Conservation (phyloP, 1,140 invertebrate species). For the Pseudomyrmex flavicornis region DNA sequence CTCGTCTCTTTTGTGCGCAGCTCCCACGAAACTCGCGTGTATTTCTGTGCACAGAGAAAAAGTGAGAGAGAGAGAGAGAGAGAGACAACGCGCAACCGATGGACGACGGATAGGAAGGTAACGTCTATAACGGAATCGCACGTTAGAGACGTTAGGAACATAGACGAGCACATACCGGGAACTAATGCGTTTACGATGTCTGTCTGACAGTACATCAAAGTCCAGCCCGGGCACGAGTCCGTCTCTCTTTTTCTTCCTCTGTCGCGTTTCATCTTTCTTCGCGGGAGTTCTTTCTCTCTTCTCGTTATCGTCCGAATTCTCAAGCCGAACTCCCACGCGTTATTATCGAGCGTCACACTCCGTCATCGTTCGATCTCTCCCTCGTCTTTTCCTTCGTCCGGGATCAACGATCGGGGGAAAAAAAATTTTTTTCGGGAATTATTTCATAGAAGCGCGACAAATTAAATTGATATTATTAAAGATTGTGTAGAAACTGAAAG, state of each 20-base stretch:
- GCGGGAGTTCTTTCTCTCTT: constrained; percentile 34
- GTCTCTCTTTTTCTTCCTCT: constrained; percentile 38
- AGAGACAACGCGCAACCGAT: neutral
- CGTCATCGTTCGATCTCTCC: constrained; percentile 21
- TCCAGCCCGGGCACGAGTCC: constrained; percentile 64
- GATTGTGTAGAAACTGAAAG: too few species aligned
- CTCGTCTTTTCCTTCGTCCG: neutral
- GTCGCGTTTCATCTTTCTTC: constrained; percentile 36
- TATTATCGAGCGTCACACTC: constrained; percentile 56
- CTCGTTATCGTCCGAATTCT: constrained; percentile 29
- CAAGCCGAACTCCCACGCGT: constrained; percentile 51
- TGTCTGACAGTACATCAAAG: constrained; percentile 80
- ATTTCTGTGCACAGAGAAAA: constrained; percentile 42
- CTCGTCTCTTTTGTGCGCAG: constrained; percentile 35
- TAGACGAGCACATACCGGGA: constrained; percentile 57
- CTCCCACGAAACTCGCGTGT: constrained; percentile 61
- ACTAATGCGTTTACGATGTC: constrained; percentile 82
- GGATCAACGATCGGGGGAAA: constrained; percentile 33
- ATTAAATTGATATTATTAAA: too few species aligned
- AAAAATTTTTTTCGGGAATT: constrained; percentile 13
- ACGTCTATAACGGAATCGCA: constrained; percentile 72
- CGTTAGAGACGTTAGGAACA: constrained; percentile 30
- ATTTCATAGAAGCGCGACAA: neutral
- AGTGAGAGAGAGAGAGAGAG: too few species aligned
- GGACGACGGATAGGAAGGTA: constrained; percentile 60